A percentile compares a stretch with the other conserved stretches of the same genome.
Conservation (phyloP, 2,888 invertebrate species). For the Clostera curtula region DNA sequence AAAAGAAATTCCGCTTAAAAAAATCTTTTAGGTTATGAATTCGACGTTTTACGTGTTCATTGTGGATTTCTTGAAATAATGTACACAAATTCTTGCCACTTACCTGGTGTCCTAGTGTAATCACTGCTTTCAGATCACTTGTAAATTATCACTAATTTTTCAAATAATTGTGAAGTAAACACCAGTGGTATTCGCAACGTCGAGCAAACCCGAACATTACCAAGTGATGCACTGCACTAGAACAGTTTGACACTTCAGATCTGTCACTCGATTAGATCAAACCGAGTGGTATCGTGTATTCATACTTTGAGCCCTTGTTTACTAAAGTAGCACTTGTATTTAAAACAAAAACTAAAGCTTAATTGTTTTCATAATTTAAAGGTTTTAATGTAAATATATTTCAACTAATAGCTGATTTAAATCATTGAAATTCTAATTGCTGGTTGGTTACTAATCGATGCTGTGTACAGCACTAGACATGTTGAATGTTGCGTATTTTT, state of each 20-base stretch:
- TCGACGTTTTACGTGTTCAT: slow-evolving; percentile 6
- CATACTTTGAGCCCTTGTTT: no score
- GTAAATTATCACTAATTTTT: slow-evolving; percentile 64
- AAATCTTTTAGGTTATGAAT: slow-evolving; percentile 29
- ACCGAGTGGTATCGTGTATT: no score
- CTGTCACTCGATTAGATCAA: slow-evolving; percentile 8
- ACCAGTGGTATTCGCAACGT: slow-evolving; percentile 40
- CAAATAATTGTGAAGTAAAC: slow-evolving; percentile 60
- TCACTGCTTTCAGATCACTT: slow-evolving; percentile 46
- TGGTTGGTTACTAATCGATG: slow-evolving; percentile 10
- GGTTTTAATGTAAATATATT: no score
- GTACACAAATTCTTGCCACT: slow-evolving; percentile 40
- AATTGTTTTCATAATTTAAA: no score
- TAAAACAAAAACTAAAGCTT: no score
- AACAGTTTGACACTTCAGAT: slow-evolving; percentile 16
- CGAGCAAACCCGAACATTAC: slow-evolving; percentile 37
- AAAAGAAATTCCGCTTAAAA: slow-evolving; percentile 11
- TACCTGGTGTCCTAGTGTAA: slow-evolving; percentile 36
- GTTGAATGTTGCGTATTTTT: slow-evolving; percentile 55
- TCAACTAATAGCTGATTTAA: no score
- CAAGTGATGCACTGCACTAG: slow-evolving; percentile 24
- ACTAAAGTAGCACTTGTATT: no score
- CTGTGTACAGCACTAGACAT: slow-evolving; percentile 39
- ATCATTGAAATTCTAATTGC: neutral
- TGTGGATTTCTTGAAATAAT: slow-evolving; percentile 6